Base-by-base conservation (phyloP, 2,797 vertebrate species). In the Mormyrus proboscirostris region DNA sequence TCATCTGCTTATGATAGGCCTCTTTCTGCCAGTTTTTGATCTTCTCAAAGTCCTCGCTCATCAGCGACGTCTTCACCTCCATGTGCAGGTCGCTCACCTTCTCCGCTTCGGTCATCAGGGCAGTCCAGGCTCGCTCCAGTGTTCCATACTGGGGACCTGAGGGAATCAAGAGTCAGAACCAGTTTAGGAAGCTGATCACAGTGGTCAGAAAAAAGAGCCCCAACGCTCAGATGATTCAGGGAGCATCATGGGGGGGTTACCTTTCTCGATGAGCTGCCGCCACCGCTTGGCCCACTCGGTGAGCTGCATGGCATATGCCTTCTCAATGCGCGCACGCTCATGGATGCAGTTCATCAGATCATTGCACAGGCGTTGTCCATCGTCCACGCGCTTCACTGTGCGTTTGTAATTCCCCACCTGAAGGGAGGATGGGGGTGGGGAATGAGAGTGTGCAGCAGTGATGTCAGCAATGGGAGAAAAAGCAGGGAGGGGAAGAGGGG, bases 1-100 rank as follows among this genome's bases (percentile, higher is more conserved):
- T 99, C 97, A 99, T 99, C 96, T 99, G 98, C 91, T 99, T 99
- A 95, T 99, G 98, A 93, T 96, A 99, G 89, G 96, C 95, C 62
- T 99, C 98, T 92, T 97, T 97, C 96, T 99, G 98, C 98, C 98
- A 99, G 95, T 97, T 98, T 96, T 99, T 99, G 93, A 99, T 96
- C 94, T 99, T 99, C 95, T 99, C 98, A 8, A 97, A 98, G 95
- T 99, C 98, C 90, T 99, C 98, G 7, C 94, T 97, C 98, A 99
- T 99, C 93, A 99, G 93, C 0, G 96, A 94, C 16, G 95, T 90
- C 93, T 98, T 99, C 93, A 99, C 96, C 90, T 99, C 98, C 93
- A 99, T 95, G 94, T 99, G 98, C 87, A 99, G 97, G 92, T 99
- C 98, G 69, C 98, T 99, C 90, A 99, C 98, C 93, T 96, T 97